Evolutionary conservation across 1,140 invertebrate genomes (phyloP).

Genomic region (Bombus superbus): DNA sequence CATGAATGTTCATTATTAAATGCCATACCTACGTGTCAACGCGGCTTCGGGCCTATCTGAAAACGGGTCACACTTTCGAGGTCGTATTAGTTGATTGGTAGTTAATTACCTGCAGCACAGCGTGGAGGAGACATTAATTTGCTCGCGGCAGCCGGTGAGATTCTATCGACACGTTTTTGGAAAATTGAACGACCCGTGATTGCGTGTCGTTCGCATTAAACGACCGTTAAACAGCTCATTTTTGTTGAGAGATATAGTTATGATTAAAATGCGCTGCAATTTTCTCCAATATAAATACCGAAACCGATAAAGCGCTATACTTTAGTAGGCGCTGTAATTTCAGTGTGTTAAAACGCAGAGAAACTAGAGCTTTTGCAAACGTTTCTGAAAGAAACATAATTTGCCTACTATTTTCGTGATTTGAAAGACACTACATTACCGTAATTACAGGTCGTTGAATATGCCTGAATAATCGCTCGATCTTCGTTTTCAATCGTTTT

Average conservation of each 20-base stretch:
- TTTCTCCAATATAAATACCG: not conserved
- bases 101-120: slow-evolving; percentile 18
- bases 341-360: not conserved
- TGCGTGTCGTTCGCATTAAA: slow-evolving; percentile 27
- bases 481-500: not conserved
- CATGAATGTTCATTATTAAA: slow-evolving; percentile 1
- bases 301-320: no score
- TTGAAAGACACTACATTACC: not conserved
- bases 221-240: slow-evolving; percentile 31
- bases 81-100: slow-evolving; percentile 34
- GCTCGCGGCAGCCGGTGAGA: not conserved
- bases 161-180: slow-evolving; percentile 35
- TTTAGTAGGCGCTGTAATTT: not conserved
- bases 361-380: not conserved
- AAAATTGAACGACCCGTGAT: slow-evolving; percentile 20
- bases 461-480: no score
- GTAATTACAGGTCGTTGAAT: no score
- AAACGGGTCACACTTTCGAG: slow-evolving; percentile 28
- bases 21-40: not conserved
- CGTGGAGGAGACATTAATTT: slow-evolving; percentile 11
- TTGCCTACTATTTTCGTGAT: not conserved
- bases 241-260: not conserved
- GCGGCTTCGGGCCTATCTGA: not conserved
- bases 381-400: not conserved
- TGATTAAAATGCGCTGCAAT: slow-evolving; percentile 10